Conservation (phyloP, 2,888 invertebrate species). For the Acrocyrtus sp. region DNA sequence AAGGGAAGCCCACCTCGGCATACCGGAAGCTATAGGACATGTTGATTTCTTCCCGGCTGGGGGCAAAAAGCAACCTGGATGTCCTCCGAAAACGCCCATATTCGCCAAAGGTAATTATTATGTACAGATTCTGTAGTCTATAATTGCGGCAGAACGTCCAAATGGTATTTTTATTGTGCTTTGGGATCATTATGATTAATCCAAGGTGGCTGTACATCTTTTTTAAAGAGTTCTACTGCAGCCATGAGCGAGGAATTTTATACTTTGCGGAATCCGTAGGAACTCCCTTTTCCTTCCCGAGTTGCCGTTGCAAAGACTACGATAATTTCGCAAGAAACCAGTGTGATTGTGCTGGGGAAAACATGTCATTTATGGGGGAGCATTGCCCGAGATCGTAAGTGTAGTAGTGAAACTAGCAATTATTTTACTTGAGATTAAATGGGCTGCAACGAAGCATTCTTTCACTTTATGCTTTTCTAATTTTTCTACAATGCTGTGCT, state of each 20-base stretch:
- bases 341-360: conserved; percentile 42
- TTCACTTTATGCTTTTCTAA: not conserved
- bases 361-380: conserved; percentile 52
- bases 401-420: not conserved
- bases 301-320: conserved; percentile 52
- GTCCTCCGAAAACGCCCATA: conserved; percentile 42
- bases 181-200: no score
- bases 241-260: conserved; percentile 49
- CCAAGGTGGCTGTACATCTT: no score
- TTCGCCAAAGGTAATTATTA: conserved; percentile 44
- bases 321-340: conserved; percentile 31
- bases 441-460: not conserved
- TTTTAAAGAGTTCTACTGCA: conserved; percentile 55
- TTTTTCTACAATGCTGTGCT: not conserved
- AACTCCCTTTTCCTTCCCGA: conserved; percentile 54
- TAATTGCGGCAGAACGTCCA: no score
- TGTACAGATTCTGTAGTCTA: no score
- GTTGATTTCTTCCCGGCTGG: conserved; percentile 59
- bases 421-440: no score
- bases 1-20: conserved; percentile 47
- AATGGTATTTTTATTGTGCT: no score
- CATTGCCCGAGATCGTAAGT: conserved; percentile 41
- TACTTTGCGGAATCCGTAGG: conserved; percentile 58
- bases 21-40: conserved; percentile 54
- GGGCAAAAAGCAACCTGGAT: conserved; percentile 58